phyloP scores from a whole-genome alignment of 1,140 invertebrate genomes.

The Paraescarpia echinospica region DNA sequence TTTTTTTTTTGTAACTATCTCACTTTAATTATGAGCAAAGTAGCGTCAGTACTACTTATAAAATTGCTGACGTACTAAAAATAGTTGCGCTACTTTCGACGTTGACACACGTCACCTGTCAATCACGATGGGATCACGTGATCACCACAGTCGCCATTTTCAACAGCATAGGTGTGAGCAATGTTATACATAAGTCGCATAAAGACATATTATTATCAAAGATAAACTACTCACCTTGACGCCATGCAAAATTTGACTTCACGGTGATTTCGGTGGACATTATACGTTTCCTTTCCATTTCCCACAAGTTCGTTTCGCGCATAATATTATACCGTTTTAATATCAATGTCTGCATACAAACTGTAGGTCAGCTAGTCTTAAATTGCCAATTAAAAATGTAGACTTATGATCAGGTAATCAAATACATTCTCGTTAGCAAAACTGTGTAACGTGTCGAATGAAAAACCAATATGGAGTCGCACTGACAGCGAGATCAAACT shows the following conservation, averaged over 20 bases:
- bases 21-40: not conserved
- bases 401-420: not conserved
- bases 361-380: not conserved
- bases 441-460: not conserved
- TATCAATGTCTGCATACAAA: not conserved
- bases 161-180: not conserved
- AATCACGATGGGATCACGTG: not conserved
- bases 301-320: not conserved
- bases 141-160: not conserved
- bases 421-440: not conserved
- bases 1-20: not conserved
- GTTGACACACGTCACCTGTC: not conserved
- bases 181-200: not conserved
- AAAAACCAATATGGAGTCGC: slow-evolving; percentile 5
- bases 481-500: not conserved
- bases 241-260: not conserved
- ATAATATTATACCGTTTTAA: not conserved
- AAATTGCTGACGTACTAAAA: not conserved
- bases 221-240: not conserved
- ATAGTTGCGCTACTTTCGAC: not conserved
- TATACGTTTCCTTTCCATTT: not conserved
- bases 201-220: not conserved
- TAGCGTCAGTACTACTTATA: not conserved
- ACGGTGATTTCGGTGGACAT: not conserved
- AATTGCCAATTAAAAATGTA: not conserved